Percentiles rank a stretch among this genome's conserved stretches.
Conservation (phyloP, 1,140 invertebrate genomes). For the Brachionus plicatilis region DNA sequence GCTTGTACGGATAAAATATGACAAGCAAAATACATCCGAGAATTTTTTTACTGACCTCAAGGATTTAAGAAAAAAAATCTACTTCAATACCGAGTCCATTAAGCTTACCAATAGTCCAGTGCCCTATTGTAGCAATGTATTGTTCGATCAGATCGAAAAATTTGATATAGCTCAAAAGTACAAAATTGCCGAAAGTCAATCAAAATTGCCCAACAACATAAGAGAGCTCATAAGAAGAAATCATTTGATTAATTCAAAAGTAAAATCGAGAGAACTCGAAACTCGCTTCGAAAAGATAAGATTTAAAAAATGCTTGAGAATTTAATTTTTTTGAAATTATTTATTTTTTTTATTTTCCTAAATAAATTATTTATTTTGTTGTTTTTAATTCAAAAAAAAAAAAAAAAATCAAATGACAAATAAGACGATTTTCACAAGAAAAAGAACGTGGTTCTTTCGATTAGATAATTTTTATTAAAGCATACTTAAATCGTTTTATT, state of each 20-base stretch:
- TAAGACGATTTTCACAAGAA: background rate
- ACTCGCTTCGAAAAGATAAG: conserved; percentile 10
- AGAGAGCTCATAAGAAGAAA: background rate
- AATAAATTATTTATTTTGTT: background rate
- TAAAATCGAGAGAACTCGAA: background rate
- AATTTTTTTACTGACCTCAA: conserved; percentile 4
- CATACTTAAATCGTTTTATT: background rate
- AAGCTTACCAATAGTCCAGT: background rate
- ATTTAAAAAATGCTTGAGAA: conserved; percentile 1
- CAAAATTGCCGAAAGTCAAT: background rate
- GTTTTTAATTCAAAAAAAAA: background rate
- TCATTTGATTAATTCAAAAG: background rate
- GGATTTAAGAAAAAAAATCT: background rate
- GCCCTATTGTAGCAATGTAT: background rate
- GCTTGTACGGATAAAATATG: background rate
- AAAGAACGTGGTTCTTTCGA: background rate
- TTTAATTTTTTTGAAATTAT: background rate
- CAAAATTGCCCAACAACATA: background rate
- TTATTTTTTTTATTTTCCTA: background rate
- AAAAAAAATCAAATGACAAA: background rate
- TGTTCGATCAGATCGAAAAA: conserved; percentile 19
- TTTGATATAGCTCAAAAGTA: background rate
- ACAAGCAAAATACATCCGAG: background rate
- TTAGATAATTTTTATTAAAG: background rate
- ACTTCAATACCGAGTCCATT: background rate